Evolutionary conservation across 2,113 vertebrate species (phyloP).

Genomic region (Lonchura striata): DNA sequence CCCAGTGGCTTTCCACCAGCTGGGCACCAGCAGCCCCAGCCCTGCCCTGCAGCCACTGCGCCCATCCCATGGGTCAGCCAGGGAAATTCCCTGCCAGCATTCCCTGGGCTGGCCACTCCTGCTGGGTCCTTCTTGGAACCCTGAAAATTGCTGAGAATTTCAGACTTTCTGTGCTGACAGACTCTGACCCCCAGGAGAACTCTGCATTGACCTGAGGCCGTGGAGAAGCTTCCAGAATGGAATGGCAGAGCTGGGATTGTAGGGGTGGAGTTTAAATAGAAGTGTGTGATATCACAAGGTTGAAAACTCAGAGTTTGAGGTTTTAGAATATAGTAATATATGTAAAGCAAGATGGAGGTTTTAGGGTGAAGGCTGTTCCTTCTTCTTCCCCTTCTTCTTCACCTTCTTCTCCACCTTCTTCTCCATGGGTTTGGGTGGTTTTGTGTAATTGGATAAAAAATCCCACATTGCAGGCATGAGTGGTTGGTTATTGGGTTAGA

Average conservation of each 20-base stretch:
- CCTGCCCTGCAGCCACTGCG: neutral
- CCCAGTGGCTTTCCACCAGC: neutral
- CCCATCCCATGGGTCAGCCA: neutral
- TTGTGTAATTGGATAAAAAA: neutral
- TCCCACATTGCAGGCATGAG: accelerated
- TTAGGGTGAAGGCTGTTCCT: neutral
- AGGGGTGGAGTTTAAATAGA: neutral
- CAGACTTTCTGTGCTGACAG: neutral
- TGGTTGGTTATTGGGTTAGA: neutral
- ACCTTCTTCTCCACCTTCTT: neutral
- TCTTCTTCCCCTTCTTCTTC: too few relatives aligned
- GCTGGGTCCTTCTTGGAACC: neutral
- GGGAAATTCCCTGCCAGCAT: neutral
- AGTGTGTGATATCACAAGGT: neutral
- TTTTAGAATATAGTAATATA: neutral
- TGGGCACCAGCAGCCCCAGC: neutral
- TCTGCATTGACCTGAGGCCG: neutral
- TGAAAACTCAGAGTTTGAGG: neutral
- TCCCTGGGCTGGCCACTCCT: neutral
- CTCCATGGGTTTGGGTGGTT: neutral
- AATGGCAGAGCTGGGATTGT: neutral
- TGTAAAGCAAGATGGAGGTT: neutral
- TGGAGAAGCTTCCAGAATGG: neutral
- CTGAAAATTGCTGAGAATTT: neutral
- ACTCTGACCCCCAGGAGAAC: neutral